Evolutionary conservation across 2,797 vertebrate species (phyloP).

Genomic region (Poeciliopsis infans): DNA sequence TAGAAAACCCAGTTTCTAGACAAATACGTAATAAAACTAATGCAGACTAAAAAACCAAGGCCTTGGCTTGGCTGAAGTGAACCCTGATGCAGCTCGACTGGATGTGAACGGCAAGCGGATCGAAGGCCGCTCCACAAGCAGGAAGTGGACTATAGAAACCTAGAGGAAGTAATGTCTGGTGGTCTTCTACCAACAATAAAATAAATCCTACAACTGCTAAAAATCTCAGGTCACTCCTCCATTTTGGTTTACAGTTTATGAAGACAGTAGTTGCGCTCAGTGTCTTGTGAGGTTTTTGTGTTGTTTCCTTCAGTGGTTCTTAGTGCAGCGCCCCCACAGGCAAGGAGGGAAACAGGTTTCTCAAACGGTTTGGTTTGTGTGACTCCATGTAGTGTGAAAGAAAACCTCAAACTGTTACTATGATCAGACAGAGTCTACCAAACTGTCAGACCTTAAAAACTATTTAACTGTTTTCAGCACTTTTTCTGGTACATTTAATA

Average conservation of each 20-base stretch:
- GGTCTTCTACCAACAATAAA: background rate
- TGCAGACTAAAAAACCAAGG: too few species aligned
- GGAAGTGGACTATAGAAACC: too few species aligned
- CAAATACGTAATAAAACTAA: too few species aligned
- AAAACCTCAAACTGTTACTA: background rate
- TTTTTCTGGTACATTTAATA: background rate
- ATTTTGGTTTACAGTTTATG: background rate
- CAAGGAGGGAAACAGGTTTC: background rate
- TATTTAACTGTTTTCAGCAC: background rate
- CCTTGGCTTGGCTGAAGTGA: too few species aligned
- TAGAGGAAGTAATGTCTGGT: background rate
- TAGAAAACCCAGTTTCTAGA: background rate
- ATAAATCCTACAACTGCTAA: background rate
- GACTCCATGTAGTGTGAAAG: background rate
- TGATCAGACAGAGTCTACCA: background rate
- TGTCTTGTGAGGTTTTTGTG: background rate
- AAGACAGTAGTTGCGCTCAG: background rate
- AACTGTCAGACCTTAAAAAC: background rate
- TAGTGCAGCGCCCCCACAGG: background rate
- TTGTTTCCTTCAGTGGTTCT: background rate
- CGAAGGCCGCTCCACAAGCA: too few species aligned
- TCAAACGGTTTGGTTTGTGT: background rate
- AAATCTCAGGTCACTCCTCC: background rate
- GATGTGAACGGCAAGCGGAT: too few species aligned
- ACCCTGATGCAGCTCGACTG: too few species aligned